Percentiles rank a stretch among this genome's conserved stretches.
phyloP scores from a whole-genome alignment of 2,888 invertebrate genomes.

The Glaucopsyche alexis region DNA sequence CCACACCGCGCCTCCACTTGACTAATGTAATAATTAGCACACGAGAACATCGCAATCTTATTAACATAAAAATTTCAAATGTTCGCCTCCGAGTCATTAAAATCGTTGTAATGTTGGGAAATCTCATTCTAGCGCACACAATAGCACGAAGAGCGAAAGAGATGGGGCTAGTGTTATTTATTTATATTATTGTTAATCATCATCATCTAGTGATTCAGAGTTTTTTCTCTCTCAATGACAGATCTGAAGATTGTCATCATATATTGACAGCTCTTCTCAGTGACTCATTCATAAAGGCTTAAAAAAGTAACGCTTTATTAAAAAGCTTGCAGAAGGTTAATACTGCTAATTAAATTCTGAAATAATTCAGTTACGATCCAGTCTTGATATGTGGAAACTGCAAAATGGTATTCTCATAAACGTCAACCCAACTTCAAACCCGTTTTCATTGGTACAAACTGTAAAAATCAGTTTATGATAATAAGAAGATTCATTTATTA shows the following conservation, averaged over 20 bases:
- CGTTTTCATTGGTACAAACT: too few relatives aligned
- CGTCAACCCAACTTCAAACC: too few relatives aligned
- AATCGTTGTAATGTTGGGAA: constrained; percentile 52
- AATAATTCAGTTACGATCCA: too few relatives aligned
- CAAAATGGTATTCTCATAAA: too few relatives aligned
- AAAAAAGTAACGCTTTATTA: too few relatives aligned
- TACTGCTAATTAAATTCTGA: too few relatives aligned
- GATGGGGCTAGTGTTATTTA: constrained; percentile 47
- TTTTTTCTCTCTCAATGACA: neutral
- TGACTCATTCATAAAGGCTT: too few relatives aligned
- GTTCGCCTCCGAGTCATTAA: constrained; percentile 69
- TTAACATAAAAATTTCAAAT: constrained; percentile 78
- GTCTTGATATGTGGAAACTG: too few relatives aligned
- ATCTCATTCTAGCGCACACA: constrained; percentile 56
- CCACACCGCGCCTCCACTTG: constrained; percentile 57
- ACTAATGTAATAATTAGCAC: constrained; percentile 71
- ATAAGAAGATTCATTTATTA: too few relatives aligned
- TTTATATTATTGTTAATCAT: constrained; percentile 42
- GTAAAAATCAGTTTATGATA: too few relatives aligned
- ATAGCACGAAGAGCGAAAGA: constrained; percentile 49
- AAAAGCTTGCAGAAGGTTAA: too few relatives aligned
- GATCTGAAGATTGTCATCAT: neutral
- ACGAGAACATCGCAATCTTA: constrained; percentile 64
- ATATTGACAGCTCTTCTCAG: too few relatives aligned
- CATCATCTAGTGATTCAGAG: neutral